Evolutionary conservation across 2,797 vertebrate species (phyloP), one percentile per base, ranked within the genome.

Genomic region (Zenarchopterus dispar): DNA sequence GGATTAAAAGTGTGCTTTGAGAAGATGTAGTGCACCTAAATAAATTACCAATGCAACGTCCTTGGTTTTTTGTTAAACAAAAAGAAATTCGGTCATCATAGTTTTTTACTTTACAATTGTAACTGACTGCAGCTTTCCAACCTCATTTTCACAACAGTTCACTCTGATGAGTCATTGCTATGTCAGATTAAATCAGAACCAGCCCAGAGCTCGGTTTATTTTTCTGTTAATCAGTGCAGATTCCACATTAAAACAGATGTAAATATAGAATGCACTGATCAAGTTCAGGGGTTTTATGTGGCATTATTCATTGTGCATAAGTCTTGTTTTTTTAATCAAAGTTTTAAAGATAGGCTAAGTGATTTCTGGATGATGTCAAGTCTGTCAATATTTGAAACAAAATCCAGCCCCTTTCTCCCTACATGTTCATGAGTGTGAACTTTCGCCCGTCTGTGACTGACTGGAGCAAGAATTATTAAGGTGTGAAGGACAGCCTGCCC

Each of bases 101-200:
- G 54, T 39, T 69, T 49, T 73, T 73, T 55, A 26, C 28, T 17
- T 53, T 2, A 17, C 0, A 9, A 3, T 64, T 50, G 55, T 59
- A 59, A 31, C 7, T 19, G 22, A 22, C 16, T 72, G 24, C 22
- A 49, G 60, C 36, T 39, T 39, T 39, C 15, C 36, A 4, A 15
- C 36, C 36, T 33, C 62, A 7, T 67, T 77, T 78, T 66, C 36
- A 56, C 24, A 1, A 49, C 58, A 42, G 63, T 39, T 13, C 24
- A 54, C 42, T 43, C 33, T 67, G 65, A 75, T 60, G 80, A 89
- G 57, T 89, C 88, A 87, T 83, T 53, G 68, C 56, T 53, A 45
- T 39, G 11, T 39, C 36, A 16, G 13, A 13, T 39, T 39, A 39
- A 39, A 39, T 16, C 3, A 39, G 36, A 13, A 15, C 36, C 33